phyloP scores from a whole-genome alignment of 2,113 vertebrate genomes.

The Oreochromis aureus region DNA sequence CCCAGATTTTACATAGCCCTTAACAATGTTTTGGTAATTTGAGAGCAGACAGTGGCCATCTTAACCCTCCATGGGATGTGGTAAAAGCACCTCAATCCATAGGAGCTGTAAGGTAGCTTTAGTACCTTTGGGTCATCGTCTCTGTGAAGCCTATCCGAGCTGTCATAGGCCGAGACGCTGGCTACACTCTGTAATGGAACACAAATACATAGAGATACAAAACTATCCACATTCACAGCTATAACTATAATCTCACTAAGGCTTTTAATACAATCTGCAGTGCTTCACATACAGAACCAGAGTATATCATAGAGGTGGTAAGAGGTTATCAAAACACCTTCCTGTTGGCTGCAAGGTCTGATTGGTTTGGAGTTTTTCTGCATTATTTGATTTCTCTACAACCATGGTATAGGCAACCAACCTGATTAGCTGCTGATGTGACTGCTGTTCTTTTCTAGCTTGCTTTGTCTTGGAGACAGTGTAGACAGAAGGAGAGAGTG shows the following conservation, averaged over 20 bases:
- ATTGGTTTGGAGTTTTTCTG: rapidly evolving
- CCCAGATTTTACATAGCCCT: not conserved
- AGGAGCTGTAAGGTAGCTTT: not conserved
- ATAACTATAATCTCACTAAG: not conserved
- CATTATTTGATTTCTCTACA: not conserved
- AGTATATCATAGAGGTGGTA: not conserved
- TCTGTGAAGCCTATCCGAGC: not conserved
- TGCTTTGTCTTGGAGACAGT: not conserved
- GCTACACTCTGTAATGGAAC: too few relatives aligned
- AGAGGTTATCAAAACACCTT: not conserved
- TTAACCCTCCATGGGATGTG: not conserved
- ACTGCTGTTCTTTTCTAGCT: not conserved
- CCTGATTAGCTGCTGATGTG: not conserved
- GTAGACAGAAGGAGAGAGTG: not conserved
- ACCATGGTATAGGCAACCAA: not conserved
- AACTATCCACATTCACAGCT: not conserved
- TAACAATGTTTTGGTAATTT: not conserved
- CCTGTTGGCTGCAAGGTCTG: not conserved
- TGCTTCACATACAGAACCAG: not conserved
- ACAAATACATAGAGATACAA: not conserved
- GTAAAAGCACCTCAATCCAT: not conserved
- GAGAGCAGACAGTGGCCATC: not conserved
- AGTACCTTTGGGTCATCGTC: not conserved
- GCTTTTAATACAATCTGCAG: not conserved
- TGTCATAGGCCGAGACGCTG: not conserved